Evolutionary conservation across 2,888 invertebrate species (phyloP), one percentile per base, ranked within the genome.

Genomic region (Prosopocoilus inquinatus): DNA sequence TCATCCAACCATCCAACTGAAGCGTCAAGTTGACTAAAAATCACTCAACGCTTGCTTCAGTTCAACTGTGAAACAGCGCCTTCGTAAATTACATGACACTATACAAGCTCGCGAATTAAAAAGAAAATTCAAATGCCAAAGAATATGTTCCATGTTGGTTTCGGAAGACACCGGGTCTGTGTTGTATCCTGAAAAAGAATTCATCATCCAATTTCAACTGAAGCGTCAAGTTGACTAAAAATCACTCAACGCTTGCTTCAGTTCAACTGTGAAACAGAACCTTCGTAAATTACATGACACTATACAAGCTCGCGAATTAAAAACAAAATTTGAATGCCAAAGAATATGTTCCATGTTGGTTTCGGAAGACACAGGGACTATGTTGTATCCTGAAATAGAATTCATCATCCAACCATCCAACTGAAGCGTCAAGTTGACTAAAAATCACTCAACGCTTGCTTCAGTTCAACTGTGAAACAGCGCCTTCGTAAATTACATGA

Each of bases 291-390:
- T n/a, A n/a, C n/a, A n/a, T n/a, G n/a, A n/a, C n/a, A n/a, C n/a
- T n/a, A n/a, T n/a, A n/a, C n/a, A n/a, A n/a, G n/a, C n/a, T n/a
- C n/a, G n/a, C n/a, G n/a, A n/a, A n/a, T n/a, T n/a, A n/a, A n/a
- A n/a, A n/a, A n/a, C n/a, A n/a, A n/a, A n/a, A n/a, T n/a, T n/a
- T n/a, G n/a, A n/a, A n/a, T n/a, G n/a, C n/a, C n/a, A n/a, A n/a
- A n/a, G 67, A 65, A 63, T 71, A 62, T 62, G 67, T 67, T 55
- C 71, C 64, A 63, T 68, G 68, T 51, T 63, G 50, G 33, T 62
- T 61, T 64, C 60, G 1, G 61, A 58, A 13, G 45, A 36, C n/a
- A 54, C 51, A 7, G 59, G 45, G 36, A 54, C 52, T 46, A 61
- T 55, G 46, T 57, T 62, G 44, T 57, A 64, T n/a, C 59, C 62